Base-by-base conservation (phyloP, 2,797 vertebrate genomes). In the Sebastes flavidus region DNA sequence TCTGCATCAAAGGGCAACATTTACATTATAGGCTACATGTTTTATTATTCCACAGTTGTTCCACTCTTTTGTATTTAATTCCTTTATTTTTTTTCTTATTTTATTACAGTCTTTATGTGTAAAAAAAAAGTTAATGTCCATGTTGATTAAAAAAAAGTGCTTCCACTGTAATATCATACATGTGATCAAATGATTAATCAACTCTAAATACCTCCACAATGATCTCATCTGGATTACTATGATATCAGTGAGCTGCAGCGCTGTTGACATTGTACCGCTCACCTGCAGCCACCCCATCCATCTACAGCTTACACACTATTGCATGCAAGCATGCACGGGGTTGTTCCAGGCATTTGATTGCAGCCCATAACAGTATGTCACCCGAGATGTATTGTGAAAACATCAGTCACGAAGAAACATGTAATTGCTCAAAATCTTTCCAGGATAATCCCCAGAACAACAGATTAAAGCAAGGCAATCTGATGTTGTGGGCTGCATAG, bases 391-490 rank as follows among this genome's bases (percentile, higher is more conserved):
- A 65, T 81, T 68, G 62, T 80, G 65, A 84, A 73, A 83, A 70
- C 77, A 88, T 83, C 81, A 81, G 91, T 94, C 87, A 87, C 56
- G 72, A 83, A 25, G 56, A 88, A 88, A 90, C 63, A 66, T 87
- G 87, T 88, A 79, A 90, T 89, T 91, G 83, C 67, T 84, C 11
- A 74, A 85, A 91, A 88, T 89, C 84, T 88, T 89, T 90, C 72
- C 30, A 58, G 82, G 80, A 87, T 93, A 89, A 95, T 93, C 91
- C 86, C 63, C 73, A 77, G 79, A 89, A 94, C 87, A 88, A 84
- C 88, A 94, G 92, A 93, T 95, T 93, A 92, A 87, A 90, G 81
- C 78, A 36, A 58, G 29, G 75, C 84, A 91, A 87, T 91, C 88
- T 86, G 75, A 90, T 90, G 85, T 80, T 27, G 75, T 72, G 83